Evolutionary conservation across 1,140 invertebrate species (phyloP), one percentile per base, ranked within the genome.

Genomic region (Campoletis sonorensis): DNA sequence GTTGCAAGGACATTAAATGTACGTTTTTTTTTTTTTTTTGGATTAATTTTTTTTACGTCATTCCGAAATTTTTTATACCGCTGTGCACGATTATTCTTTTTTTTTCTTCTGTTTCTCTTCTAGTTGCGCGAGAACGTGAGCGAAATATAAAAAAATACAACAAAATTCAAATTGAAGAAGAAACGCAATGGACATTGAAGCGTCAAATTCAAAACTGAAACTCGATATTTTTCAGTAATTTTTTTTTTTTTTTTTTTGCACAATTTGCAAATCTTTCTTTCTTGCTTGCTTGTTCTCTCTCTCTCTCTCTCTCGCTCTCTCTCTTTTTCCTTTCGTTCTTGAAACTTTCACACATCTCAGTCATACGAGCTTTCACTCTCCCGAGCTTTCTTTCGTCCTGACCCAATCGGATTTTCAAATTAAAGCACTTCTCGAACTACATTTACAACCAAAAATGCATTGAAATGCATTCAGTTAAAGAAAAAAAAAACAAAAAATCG

Each of bases 11-110:
- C 18, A 64, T 64, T 64, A 10, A 64, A n/a, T 54, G 13, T 64
- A 33, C 30, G 30, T 4, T 64, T 64, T 64, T 64, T 64, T 10
- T 33, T 4, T 4, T 33, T 33, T 33, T 54, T 54, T 54, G 1
- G n/a, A 54, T 54, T 5, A 54, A 16, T 23, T 11, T 64, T 21
- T 21, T 64, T 64, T 64, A 23, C 23, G 21, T 11, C 4, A 8
- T 21, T 90, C 88, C 88, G 75, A 88, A 91, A 90, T 61, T 72
- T 61, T 73, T 51, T 61, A 49, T 37, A 80, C 73, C 64, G 30
- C 64, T 33, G 37, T 58, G 21, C n/a, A n/a, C 64, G 15, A 45
- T n/a, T 26, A n/a, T 79, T 68, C 37, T 79, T 33, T n/a, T 4
- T 18, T 78, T 64, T 4, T 78, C 11, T 18, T n/a, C 21, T 64